Evolutionary conservation across 2,113 vertebrate species (phyloP), one percentile per base, ranked within the genome.

Genomic region (Crotalus helleri): DNA sequence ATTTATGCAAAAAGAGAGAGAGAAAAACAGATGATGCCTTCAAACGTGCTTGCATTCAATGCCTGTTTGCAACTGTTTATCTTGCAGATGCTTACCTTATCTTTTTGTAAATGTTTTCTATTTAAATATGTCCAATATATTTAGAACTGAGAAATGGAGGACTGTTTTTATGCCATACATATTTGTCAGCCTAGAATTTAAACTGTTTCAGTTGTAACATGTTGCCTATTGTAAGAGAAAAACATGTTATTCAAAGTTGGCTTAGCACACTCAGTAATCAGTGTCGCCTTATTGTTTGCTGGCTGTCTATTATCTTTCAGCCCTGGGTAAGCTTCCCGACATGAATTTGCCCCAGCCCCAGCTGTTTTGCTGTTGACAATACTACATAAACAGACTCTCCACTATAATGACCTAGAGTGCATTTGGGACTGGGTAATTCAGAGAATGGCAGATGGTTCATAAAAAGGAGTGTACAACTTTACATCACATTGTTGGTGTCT

Each of bases 321-420:
- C 64, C 29, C 91, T 94, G 58, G 94, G 93, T 87, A 92, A 92
- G 19, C 39, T 90, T 74, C 90, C 23, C 46, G 33, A 95, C 74
- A 93, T 96, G 88, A 92, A 94, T 94, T 95, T 94, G 94, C 93
- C 92, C 90, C 91, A 92, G 87, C n/a, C n/a, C 33, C 33, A 81
- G 33, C 33, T 44, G 74, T 44, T 81, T 94, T 29, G 29, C 17
- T 0, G 0, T 29, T 91, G 94, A 89, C 94, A 94, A 89, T 88
- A 61, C 51, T 88, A 87, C 91, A 93, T 92, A 91, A 91, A 57
- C 64, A 87, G 0, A 0, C 33, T 91, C 81, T 74, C n/a, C 5
- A 1, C 94, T 94, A 69, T 95, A 33, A 87, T 85, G 93, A 87
- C 89, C 88, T 0, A 0, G 94, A 93, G 92, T 59, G n/a, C 89